Conservation (phyloP, 35 echinoderm and acorn worm genomes). For the Acanthaster planci region DNA sequence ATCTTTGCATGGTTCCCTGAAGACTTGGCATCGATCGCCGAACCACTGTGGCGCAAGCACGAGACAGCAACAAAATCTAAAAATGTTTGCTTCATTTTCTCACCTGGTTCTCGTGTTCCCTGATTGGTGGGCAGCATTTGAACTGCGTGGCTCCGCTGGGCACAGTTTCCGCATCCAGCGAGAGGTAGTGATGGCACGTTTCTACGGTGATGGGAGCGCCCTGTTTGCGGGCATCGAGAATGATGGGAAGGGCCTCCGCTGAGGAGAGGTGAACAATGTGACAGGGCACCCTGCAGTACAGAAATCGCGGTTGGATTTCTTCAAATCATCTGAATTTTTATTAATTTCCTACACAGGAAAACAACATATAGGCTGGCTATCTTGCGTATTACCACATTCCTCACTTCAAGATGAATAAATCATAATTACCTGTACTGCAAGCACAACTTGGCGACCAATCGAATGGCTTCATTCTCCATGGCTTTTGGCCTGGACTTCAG, state of each 20-base stretch:
- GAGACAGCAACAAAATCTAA: too few relatives aligned
- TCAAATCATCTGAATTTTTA: too few relatives aligned
- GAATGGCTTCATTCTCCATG: conserved; percentile 67
- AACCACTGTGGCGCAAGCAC: too few relatives aligned
- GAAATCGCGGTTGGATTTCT: too few relatives aligned
- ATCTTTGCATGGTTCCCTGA: too few relatives aligned
- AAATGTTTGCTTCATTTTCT: background rate
- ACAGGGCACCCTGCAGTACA: conserved; percentile 43
- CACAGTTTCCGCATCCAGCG: conserved; percentile 45
- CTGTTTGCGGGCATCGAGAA: conserved; percentile 53
- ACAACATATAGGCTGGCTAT: background rate
- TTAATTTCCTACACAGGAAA: background rate
- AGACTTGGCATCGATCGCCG: too few relatives aligned
- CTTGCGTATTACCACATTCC: background rate
- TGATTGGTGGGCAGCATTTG: conserved; percentile 75
- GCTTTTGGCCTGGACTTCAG: conserved; percentile 49
- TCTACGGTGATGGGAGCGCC: conserved; percentile 69
- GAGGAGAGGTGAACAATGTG: conserved; percentile 70
- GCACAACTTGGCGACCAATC: conserved; percentile 50
- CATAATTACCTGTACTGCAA: conserved; percentile 64
- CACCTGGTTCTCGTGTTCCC: conserved; percentile 64
- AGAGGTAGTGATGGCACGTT: conserved; percentile 69
- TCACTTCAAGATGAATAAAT: background rate
- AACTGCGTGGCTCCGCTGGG: conserved; percentile 55
- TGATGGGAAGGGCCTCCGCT: conserved; percentile 62